Evolutionary conservation across 2,113 vertebrate species (phyloP).

Genomic region (Cyphotilapia sp.): DNA sequence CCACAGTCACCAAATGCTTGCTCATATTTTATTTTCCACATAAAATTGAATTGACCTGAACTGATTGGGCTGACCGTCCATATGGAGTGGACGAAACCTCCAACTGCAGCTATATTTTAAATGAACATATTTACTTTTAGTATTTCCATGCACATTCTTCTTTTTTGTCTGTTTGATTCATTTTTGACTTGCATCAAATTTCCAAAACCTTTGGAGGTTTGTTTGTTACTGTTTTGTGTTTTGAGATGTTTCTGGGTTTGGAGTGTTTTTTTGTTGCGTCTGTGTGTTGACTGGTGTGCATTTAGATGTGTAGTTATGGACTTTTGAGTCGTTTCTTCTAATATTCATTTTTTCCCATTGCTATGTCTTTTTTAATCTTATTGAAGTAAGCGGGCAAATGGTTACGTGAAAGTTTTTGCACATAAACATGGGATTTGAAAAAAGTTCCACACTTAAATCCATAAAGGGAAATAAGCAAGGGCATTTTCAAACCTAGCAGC

Average conservation of each 20-base stretch:
- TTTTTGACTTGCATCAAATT: background rate
- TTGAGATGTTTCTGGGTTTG: background rate
- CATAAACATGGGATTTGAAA: background rate
- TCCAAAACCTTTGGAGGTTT: background rate
- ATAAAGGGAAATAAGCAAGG: background rate
- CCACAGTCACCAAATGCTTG: rapidly evolving
- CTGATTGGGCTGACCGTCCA: rapidly evolving
- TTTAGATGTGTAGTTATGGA: background rate
- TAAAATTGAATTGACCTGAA: background rate
- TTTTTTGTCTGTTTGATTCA: rapidly evolving
- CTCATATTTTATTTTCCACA: background rate
- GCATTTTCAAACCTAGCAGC: background rate
- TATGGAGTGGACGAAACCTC: no score
- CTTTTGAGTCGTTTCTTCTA: background rate
- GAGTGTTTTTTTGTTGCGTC: background rate
- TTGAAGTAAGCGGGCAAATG: background rate
- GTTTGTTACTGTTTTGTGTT: background rate
- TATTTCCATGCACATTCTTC: background rate
- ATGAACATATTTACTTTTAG: background rate
- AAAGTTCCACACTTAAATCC: background rate
- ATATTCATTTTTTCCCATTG: background rate
- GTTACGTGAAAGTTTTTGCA: background rate
- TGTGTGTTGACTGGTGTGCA: rapidly evolving
- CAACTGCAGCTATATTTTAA: background rate
- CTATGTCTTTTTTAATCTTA: background rate